Evolutionary conservation across 2,113 vertebrate species (phyloP), one percentile per base, ranked within the genome.

Genomic region (Barnardius zonarius): DNA sequence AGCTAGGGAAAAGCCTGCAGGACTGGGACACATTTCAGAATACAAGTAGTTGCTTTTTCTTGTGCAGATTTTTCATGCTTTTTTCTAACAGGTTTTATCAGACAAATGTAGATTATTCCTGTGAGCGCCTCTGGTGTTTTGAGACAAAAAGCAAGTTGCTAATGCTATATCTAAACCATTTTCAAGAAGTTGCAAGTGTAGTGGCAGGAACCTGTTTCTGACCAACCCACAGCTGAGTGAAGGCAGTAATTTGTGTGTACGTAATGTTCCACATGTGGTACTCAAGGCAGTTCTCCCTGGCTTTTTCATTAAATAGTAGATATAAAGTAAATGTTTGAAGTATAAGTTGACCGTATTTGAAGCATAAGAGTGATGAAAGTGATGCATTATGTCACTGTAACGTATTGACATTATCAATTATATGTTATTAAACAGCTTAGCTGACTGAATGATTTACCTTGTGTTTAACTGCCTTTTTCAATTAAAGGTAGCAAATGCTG

Each of bases 391-490:
- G 86, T 95, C 92, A 94, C 86, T 82, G 70, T 93, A 88, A 84
- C 93, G 69, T 95, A 92, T 95, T 96, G 96, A 97, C 97, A 74
- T 95, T 96, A 97, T 97, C 97, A 97, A 90, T 97, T 98, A 96
- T 80, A 46, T 97, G 94, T 97, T 97, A 97, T 97, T 97, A 97
- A 98, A 96, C 93, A 98, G 95, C 90, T 95, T 95, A 87, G 92
- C 96, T 97, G 83, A 96, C 95, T 46, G 97, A 97, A 92, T 97
- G 96, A 97, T 97, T 98, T 98, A 97, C 96, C 88, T 97, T 88
- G 96, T 96, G 91, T 97, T 97, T 97, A 97, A 96, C 97, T 97
- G 96, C 97, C 94, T 96, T 97, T 98, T 98, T 97, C 97, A 97
- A 95, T 98, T 97, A 97, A 95, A 97, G 95, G 95, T 93, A 97